These are phyloP conservation scores for Actinia equina DNA, from an alignment of 64 coral and sea anemone genomes.

Conservation along the genomic window DNA sequence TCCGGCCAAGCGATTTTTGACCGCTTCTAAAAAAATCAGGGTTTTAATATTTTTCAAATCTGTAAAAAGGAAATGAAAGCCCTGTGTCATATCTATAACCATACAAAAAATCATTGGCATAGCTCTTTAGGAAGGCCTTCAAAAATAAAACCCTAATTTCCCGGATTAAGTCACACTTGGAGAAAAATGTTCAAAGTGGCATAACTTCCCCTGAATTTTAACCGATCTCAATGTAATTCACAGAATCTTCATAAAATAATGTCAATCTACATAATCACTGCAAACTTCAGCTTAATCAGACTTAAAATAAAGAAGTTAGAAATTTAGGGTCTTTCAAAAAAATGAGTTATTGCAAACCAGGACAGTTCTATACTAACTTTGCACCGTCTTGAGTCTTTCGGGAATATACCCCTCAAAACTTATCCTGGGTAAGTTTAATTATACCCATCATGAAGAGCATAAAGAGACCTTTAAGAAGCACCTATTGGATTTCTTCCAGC, in stretches of 20 bases:
- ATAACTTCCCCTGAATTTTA: neutral
- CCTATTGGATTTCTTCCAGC: too few relatives aligned
- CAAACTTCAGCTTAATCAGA: neutral
- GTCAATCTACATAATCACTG: neutral
- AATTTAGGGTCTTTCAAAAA: neutral
- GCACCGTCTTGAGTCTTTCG: too few relatives aligned
- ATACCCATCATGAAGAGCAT: too few relatives aligned
- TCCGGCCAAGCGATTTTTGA: too few relatives aligned
- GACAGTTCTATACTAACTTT: too few relatives aligned
- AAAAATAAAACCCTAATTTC: conserved; percentile 2
- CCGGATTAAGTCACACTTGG: conserved; percentile 15
- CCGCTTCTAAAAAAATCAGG: too few relatives aligned
- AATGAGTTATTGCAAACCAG: neutral
- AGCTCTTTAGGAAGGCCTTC: conserved; percentile 8
- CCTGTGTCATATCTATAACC: neutral
- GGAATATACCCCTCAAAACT: too few relatives aligned
- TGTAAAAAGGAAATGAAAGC: neutral
- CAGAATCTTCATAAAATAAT: neutral
- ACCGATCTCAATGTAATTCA: neutral
- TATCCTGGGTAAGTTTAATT: too few relatives aligned
- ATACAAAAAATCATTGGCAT: neutral
- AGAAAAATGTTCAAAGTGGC: conserved; percentile 5
- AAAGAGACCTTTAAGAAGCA: too few relatives aligned
- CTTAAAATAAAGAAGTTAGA: neutral
- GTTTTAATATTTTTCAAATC: too few relatives aligned